These are phyloP conservation scores for Leptinotarsa tumamoca DNA, from an alignment of 2,888 invertebrate genomes.

Conservation along the genomic window DNA sequence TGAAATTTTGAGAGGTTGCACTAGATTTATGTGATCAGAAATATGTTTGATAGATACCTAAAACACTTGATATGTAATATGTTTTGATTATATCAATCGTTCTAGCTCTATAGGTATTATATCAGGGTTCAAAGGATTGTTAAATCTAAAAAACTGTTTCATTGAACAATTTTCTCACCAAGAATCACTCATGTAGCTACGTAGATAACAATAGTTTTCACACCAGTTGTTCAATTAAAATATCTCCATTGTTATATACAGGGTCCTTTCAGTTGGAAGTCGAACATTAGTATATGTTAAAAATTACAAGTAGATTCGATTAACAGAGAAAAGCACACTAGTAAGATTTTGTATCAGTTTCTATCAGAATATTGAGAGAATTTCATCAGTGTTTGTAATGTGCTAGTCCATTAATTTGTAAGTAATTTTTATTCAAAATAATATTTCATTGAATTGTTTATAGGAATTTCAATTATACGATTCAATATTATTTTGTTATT, in stretches of 20 bases:
- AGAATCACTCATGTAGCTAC: conserved; percentile 29
- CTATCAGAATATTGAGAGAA: conserved; percentile 30
- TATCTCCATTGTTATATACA: conserved; percentile 11
- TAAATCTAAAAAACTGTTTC: background rate
- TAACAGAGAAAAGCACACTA: conserved; percentile 9
- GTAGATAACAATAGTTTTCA: conserved; percentile 29
- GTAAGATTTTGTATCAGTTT: background rate
- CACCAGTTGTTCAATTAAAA: background rate
- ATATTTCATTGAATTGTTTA: conserved; percentile 36
- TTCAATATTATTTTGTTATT: conserved; percentile 54
- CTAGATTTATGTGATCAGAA: too few species aligned
- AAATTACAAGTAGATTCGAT: background rate
- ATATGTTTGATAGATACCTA: too few species aligned
- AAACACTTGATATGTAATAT: too few species aligned
- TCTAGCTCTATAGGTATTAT: background rate
- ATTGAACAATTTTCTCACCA: background rate
- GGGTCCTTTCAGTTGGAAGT: conserved; percentile 5
- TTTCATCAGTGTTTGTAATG: conserved; percentile 60
- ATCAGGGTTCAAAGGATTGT: background rate
- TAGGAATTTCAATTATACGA: conserved; percentile 35
- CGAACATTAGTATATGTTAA: background rate
- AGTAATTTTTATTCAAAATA: conserved; percentile 50
- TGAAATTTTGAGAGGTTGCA: too few species aligned
- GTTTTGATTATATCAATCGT: too few species aligned
- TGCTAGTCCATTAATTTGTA: conserved; percentile 60